Percentiles rank a stretch among this genome's conserved stretches.
These are phyloP conservation scores for Arion vulgaris DNA, from an alignment of 1,140 invertebrate genomes.

Conservation along the genomic window DNA sequence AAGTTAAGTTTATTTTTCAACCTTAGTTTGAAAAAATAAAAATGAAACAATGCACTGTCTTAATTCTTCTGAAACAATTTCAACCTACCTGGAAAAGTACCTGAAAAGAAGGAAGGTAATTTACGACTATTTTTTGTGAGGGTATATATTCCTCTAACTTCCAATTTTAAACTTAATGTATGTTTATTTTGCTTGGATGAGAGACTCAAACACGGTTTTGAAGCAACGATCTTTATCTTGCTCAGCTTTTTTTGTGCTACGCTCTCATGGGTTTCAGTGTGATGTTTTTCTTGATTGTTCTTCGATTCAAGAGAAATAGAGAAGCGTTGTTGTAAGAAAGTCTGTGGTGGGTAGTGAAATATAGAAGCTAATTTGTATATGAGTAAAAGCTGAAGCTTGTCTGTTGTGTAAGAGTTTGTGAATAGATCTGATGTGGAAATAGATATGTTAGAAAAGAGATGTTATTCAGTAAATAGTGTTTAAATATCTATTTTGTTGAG, in stretches of 20 bases:
- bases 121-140: constrained; percentile 16
- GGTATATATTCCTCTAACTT: background rate
- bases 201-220: background rate
- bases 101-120: constrained; percentile 1
- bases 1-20: too few species aligned
- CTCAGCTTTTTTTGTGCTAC: too few species aligned
- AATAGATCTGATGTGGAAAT: too few species aligned
- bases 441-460: too few species aligned
- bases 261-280: too few species aligned
- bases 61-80: constrained; percentile 8
- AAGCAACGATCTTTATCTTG: background rate
- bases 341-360: background rate
- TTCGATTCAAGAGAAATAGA: background rate
- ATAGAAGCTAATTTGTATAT: background rate
- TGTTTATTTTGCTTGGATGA: constrained; percentile 29
- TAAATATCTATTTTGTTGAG: too few species aligned
- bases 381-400: too few species aligned
- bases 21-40: too few species aligned
- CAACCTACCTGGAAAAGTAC: background rate
- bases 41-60: too few species aligned
- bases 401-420: too few species aligned
- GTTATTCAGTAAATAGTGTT: too few species aligned
- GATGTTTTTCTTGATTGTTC: background rate
- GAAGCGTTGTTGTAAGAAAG: background rate
- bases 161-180: background rate